Conservation (phyloP, 2,797 vertebrate species). For the Lates japonicus region DNA sequence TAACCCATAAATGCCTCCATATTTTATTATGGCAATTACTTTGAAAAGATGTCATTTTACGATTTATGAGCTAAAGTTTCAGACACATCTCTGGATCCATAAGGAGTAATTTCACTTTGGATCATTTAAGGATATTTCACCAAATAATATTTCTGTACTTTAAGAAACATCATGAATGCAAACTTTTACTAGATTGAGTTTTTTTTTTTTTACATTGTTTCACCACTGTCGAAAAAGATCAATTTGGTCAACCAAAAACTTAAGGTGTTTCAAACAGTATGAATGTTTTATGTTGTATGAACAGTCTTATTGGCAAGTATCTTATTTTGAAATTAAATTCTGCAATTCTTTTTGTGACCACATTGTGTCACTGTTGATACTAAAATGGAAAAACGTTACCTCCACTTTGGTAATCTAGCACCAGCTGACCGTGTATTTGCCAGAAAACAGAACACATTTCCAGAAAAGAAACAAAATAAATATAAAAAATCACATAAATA, state of each 20-base stretch:
- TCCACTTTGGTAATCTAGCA: too few relatives aligned
- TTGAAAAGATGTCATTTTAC: not conserved
- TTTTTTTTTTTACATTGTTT: not conserved
- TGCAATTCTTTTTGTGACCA: conserved; percentile 35
- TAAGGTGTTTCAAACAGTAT: too few relatives aligned
- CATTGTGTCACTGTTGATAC: conserved; percentile 57
- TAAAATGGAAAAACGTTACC: conserved; percentile 23
- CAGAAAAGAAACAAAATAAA: not conserved
- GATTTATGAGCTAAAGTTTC: not conserved
- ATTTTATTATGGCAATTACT: not conserved
- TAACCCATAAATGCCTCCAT: not conserved
- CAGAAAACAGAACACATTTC: not conserved
- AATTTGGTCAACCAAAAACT: too few relatives aligned
- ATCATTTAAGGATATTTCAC: not conserved
- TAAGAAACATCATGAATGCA: not conserved
- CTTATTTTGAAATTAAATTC: not conserved
- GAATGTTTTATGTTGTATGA: too few relatives aligned
- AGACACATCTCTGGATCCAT: not conserved
- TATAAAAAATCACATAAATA: not conserved
- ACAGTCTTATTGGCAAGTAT: not conserved
- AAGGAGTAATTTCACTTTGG: not conserved
- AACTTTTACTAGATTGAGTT: not conserved
- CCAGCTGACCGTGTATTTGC: too few relatives aligned
- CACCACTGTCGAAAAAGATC: too few relatives aligned
- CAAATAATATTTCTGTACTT: not conserved